phyloP scores from a whole-genome alignment of 2,797 vertebrate species.

The Sebastes goodei region DNA sequence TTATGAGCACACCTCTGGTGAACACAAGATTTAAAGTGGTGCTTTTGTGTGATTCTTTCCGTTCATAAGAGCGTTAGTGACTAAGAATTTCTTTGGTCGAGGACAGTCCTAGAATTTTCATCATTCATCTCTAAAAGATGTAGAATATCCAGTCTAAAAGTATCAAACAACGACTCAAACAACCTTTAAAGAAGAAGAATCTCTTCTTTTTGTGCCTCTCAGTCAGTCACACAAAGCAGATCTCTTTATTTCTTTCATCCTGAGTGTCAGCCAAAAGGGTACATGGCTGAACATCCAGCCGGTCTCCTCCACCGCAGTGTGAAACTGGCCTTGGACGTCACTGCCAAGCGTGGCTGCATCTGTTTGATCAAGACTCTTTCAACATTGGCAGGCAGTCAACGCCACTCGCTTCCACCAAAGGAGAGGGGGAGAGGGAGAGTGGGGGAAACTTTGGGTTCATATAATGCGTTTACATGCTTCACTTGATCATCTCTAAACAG shows the following conservation, averaged over 20 bases:
- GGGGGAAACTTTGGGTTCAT: slow-evolving; percentile 41
- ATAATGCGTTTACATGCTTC: slow-evolving; percentile 64
- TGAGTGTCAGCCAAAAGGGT: slow-evolving; percentile 2
- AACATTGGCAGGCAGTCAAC: slow-evolving; percentile 47
- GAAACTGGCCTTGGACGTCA: slow-evolving; percentile 25
- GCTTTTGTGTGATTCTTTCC: too few species aligned
- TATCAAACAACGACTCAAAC: too few species aligned
- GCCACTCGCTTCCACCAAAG: background rate
- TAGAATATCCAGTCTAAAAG: too few species aligned
- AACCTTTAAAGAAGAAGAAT: too few species aligned
- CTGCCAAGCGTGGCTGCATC: slow-evolving; percentile 53
- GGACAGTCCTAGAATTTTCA: too few species aligned
- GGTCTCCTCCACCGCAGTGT: slow-evolving; percentile 7
- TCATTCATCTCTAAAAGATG: too few species aligned
- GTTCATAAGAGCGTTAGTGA: accelerated
- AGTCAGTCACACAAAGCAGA: background rate
- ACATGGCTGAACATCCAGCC: slow-evolving; percentile 7
- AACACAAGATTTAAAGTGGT: too few species aligned
- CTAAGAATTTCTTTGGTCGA: too few species aligned
- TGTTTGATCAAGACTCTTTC: slow-evolving; percentile 58
- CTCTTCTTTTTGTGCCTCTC: too few species aligned
- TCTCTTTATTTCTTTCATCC: background rate
- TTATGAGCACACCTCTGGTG: too few species aligned
- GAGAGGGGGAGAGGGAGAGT: background rate
- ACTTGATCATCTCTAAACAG: slow-evolving; percentile 51